Percentiles rank a stretch among this genome's conserved stretches.
phyloP scores from a whole-genome alignment of 2,888 invertebrate species.

The Ischnus inquisitorius region DNA sequence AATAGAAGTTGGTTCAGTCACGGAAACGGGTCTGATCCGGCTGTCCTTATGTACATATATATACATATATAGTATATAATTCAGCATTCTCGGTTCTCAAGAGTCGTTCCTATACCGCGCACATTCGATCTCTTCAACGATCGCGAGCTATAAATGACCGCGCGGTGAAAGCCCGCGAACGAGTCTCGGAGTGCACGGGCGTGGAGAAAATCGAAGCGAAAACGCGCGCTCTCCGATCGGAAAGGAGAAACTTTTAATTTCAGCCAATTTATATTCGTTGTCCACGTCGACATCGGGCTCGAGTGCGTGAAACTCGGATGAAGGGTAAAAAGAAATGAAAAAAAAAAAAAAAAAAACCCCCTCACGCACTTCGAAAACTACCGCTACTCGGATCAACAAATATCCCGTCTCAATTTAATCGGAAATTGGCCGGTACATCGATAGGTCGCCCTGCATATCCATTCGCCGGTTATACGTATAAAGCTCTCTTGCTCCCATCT shows the following conservation, averaged over 20 bases:
- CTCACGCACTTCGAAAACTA: slow-evolving; percentile 44
- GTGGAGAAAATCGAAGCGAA: background rate
- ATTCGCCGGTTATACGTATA: too few species aligned
- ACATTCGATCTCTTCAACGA: slow-evolving; percentile 10
- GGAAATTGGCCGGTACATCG: slow-evolving; percentile 71
- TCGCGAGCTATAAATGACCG: slow-evolving; percentile 1
- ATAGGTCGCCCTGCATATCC: background rate
- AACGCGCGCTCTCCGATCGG: background rate
- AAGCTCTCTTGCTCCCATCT: background rate
- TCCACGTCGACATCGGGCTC: background rate
- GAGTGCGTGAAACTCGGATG: slow-evolving; percentile 10
- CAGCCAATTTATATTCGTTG: slow-evolving; percentile 74
- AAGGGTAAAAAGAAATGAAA: slow-evolving; percentile 22
- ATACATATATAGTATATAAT: background rate
- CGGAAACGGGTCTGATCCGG: slow-evolving; percentile 1
- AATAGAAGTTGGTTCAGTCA: slow-evolving; percentile 27
- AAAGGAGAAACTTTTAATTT: slow-evolving; percentile 73
- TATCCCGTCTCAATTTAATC: slow-evolving; percentile 73
- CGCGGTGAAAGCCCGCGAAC: background rate
- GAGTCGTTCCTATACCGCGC: background rate
- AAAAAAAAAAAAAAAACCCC: slow-evolving; percentile 28
- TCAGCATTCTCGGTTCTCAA: slow-evolving; percentile 8
- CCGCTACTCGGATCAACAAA: slow-evolving; percentile 64
- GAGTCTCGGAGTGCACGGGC: too few species aligned
- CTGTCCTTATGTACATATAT: background rate